Evolutionary conservation across 2,113 vertebrate species (phyloP).

Genomic region (Ceratotherium simum): DNA sequence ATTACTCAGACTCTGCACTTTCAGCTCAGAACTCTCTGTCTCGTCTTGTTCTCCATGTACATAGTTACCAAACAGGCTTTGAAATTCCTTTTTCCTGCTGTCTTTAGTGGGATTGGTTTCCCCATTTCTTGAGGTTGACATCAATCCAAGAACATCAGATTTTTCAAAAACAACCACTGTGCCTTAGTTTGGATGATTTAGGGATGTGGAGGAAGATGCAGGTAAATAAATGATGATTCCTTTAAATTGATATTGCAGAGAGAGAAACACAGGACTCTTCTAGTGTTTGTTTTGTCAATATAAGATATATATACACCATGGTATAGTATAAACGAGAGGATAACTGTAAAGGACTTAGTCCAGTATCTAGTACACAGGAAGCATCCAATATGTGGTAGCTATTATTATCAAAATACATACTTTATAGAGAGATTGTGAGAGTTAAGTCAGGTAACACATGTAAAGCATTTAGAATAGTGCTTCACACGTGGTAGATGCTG

Average conservation of each 20-base stretch:
- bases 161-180: not conserved
- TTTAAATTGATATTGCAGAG: not conserved
- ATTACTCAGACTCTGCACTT: not conserved
- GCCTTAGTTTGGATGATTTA: not conserved
- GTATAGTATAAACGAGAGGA: not conserved
- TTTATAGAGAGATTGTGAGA: not conserved
- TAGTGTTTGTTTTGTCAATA: not conserved
- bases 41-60: not conserved
- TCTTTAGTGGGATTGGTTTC: not conserved
- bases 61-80: not conserved
- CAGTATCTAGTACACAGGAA: not conserved
- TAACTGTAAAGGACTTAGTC: not conserved
- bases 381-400: not conserved
- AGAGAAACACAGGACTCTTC: not conserved
- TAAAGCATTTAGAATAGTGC: not conserved
- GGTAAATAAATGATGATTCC: not conserved
- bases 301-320: not conserved
- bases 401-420: not conserved
- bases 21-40: conserved; percentile 20
- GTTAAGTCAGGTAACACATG: not conserved
- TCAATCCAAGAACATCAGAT: not conserved
- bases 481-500: not conserved
- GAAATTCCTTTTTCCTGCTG: not conserved
- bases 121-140: not conserved
- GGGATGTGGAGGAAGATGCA: not conserved